Evolutionary conservation across 1,140 invertebrate species (phyloP).

Genomic region (Magallana ariakensis): DNA sequence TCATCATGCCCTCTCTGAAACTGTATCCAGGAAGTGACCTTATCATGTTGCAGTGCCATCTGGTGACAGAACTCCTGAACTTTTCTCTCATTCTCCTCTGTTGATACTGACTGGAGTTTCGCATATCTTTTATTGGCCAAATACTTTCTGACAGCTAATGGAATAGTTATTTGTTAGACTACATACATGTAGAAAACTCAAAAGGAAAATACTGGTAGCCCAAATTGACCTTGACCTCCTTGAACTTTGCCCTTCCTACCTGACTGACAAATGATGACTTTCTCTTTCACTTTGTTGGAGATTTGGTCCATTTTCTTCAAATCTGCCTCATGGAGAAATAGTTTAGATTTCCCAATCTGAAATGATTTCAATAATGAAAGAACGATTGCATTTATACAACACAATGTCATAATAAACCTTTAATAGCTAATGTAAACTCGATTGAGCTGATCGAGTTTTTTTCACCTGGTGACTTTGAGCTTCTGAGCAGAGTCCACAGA

Average conservation of each 20-base stretch:
- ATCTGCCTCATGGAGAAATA: conserved; percentile 56
- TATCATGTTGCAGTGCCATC: conserved; percentile 38
- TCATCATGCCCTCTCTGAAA: neutral
- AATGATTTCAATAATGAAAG: conserved; percentile 2
- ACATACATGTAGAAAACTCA: neutral
- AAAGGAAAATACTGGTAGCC: too few relatives aligned
- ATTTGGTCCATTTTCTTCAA: conserved; percentile 45
- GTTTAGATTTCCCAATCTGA: conserved; percentile 62
- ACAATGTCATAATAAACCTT: neutral
- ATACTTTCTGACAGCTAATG: conserved; percentile 44
- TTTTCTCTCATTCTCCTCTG: conserved; percentile 30
- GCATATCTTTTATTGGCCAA: conserved; percentile 13
- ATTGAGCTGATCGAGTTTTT: neutral
- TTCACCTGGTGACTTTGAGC: conserved; percentile 53
- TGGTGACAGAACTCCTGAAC: conserved; percentile 40
- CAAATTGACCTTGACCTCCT: neutral
- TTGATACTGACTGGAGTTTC: neutral
- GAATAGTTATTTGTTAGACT: neutral
- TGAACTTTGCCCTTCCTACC: conserved; percentile 39
- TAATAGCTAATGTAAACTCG: neutral
- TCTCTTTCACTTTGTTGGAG: conserved; percentile 32
- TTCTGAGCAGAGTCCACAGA: conserved; percentile 40
- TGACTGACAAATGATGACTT: conserved; percentile 51
- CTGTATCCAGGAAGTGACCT: conserved; percentile 37
- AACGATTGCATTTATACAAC: neutral